Percentiles rank a stretch among this genome's conserved stretches.
Conservation (phyloP, 2,888 invertebrate genomes). For the Adelphocoris suturalis region DNA sequence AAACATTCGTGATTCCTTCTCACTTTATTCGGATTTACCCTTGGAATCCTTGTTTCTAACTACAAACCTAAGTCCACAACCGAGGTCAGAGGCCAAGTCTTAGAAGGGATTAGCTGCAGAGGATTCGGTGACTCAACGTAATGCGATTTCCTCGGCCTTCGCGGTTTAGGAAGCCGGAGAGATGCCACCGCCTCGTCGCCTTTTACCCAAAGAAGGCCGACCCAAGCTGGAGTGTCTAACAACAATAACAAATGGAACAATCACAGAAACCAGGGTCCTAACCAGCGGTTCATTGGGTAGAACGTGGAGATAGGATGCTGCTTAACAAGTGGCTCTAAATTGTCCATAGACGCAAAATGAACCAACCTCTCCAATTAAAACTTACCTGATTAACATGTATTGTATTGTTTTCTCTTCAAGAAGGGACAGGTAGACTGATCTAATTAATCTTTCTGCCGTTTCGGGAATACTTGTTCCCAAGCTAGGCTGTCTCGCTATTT, state of each 20-base stretch:
- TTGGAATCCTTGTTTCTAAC: neutral
- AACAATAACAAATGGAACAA: slow-evolving; percentile 28
- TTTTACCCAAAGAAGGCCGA: neutral
- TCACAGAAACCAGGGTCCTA: neutral
- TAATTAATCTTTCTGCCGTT: too few species aligned
- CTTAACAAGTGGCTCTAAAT: too few species aligned
- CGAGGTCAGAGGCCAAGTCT: slow-evolving; percentile 51
- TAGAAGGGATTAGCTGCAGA: slow-evolving; percentile 21
- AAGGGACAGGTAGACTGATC: too few species aligned
- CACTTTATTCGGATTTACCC: neutral
- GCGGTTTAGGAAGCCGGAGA: slow-evolving; percentile 3
- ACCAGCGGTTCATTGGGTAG: neutral
- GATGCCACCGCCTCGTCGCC: neutral
- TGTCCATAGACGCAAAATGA: too few species aligned
- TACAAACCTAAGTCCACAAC: slow-evolving; percentile 24
- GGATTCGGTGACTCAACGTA: slow-evolving; percentile 53
- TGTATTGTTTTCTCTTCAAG: too few species aligned
- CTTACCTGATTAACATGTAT: too few species aligned
- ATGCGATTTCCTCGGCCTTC: slow-evolving; percentile 44
- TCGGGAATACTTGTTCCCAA: too few species aligned
- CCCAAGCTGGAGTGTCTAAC: neutral
- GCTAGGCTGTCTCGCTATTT: too few species aligned
- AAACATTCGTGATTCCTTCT: neutral
- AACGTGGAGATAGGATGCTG: neutral
- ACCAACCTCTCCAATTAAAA: too few species aligned